phyloP scores from a whole-genome alignment of 2,113 vertebrate genomes.

The Athene cunicularia region DNA sequence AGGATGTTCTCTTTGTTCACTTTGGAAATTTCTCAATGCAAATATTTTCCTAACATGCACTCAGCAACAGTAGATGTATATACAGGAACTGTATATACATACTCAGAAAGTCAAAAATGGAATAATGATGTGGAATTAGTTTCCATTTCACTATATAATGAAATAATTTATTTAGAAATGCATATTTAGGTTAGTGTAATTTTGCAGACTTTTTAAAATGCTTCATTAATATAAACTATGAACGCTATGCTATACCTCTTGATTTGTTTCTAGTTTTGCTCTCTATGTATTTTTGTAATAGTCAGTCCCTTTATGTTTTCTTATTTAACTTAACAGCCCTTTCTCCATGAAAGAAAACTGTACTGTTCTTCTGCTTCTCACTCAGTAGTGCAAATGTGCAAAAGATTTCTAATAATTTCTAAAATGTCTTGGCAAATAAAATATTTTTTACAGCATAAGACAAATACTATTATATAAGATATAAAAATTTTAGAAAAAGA shows the following conservation, averaged over 20 bases:
- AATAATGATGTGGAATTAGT: neutral
- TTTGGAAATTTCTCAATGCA: neutral
- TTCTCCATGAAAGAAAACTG: neutral
- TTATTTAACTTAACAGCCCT: neutral
- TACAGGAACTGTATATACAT: neutral
- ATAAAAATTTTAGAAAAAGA: neutral
- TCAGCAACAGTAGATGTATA: neutral
- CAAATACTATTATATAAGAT: neutral
- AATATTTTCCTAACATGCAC: neutral
- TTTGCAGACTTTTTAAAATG: neutral
- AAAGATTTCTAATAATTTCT: neutral
- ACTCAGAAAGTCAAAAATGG: neutral
- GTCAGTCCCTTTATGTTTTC: neutral
- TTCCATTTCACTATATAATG: neutral
- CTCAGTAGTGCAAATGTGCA: neutral
- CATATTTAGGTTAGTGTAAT: neutral
- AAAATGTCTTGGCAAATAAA: neutral
- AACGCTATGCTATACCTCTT: neutral
- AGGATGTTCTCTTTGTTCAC: neutral
- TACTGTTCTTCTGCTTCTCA: neutral
- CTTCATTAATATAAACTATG: neutral
- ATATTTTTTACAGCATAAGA: neutral
- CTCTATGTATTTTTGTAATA: neutral
- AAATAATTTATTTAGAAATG: neutral
- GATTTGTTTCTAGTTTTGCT: neutral